Percentiles rank a stretch among this genome's conserved stretches.
Evolutionary conservation across 2,797 vertebrate species (phyloP).

Genomic region (Sebastes oblongus): DNA sequence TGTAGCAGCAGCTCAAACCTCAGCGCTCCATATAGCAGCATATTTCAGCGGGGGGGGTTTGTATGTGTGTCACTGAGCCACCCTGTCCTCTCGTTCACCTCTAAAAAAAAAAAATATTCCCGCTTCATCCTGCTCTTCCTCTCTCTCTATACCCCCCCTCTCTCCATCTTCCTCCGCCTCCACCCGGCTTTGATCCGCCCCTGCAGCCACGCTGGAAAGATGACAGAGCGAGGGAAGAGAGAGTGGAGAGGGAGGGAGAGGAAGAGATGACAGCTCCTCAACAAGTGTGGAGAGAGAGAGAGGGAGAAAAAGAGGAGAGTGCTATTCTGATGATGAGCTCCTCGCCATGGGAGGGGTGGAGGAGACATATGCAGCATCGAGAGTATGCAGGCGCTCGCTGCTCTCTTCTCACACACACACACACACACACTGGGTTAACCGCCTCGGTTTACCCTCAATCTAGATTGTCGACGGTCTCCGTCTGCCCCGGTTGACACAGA

Average conservation of each 20-base stretch:
- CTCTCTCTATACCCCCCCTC: slow-evolving; percentile 2
- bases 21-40: slow-evolving; percentile 30
- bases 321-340: slow-evolving; percentile 70
- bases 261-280: slow-evolving; percentile 81
- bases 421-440: slow-evolving; percentile 12
- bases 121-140: slow-evolving; percentile 49
- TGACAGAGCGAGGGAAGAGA: slow-evolving; percentile 66
- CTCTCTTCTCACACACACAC: slow-evolving; percentile 16
- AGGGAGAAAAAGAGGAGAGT: slow-evolving; percentile 30
- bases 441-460: slow-evolving; percentile 33
- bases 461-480: background rate
- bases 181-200: slow-evolving; percentile 80
- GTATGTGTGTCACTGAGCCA: slow-evolving; percentile 75
- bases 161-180: slow-evolving; percentile 58
- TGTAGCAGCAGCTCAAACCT: slow-evolving; percentile 31
- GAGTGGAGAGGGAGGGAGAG: slow-evolving; percentile 35
- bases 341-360: slow-evolving; percentile 51
- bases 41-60: slow-evolving; percentile 47
- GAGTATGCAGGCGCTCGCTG: slow-evolving; percentile 30
- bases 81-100: slow-evolving; percentile 85
- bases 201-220: slow-evolving; percentile 78
- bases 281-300: slow-evolving; percentile 64
- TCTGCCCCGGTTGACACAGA: slow-evolving; percentile 26
- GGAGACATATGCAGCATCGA: slow-evolving; percentile 66
- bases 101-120: slow-evolving; percentile 69